Conservation (phyloP, 2,888 invertebrate species). For the Lasiommata megera region DNA sequence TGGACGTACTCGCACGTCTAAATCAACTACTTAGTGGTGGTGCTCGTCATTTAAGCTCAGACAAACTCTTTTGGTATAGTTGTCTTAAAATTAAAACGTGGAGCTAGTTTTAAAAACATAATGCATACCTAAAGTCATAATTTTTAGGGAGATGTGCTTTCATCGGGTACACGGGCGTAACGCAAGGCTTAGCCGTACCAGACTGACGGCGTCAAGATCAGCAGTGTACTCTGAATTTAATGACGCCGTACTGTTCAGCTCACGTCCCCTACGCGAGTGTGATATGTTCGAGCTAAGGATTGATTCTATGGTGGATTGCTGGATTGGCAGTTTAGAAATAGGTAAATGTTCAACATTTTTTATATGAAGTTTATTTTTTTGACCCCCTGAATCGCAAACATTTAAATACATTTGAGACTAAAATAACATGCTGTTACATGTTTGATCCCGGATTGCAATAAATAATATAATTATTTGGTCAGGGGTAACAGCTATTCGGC, state of each 20-base stretch:
- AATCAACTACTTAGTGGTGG: too few species aligned
- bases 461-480: constrained; percentile 9
- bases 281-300: constrained; percentile 96
- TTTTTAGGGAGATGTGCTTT: constrained; percentile 88
- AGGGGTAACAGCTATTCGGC: constrained; percentile 94
- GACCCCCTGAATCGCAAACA: too few species aligned
- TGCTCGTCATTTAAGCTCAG: too few species aligned
- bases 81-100: too few species aligned
- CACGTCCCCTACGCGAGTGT: constrained; percentile 91
- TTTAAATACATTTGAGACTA: too few species aligned
- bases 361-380: too few species aligned
- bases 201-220: constrained; percentile 92
- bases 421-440: too few species aligned
- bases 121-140: too few species aligned
- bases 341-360: constrained; percentile 68
- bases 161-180: constrained; percentile 95
- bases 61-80: too few species aligned
- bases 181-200: constrained; percentile 91
- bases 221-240: constrained; percentile 96
- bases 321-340: constrained; percentile 96
- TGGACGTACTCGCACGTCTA: too few species aligned
- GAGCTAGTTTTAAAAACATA: too few species aligned
- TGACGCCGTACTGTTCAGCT: constrained; percentile 95
- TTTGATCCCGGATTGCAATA: background rate
- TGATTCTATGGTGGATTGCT: constrained; percentile 94